Conservation (phyloP, 2,113 vertebrate species). For the Marmota flaviventris region DNA sequence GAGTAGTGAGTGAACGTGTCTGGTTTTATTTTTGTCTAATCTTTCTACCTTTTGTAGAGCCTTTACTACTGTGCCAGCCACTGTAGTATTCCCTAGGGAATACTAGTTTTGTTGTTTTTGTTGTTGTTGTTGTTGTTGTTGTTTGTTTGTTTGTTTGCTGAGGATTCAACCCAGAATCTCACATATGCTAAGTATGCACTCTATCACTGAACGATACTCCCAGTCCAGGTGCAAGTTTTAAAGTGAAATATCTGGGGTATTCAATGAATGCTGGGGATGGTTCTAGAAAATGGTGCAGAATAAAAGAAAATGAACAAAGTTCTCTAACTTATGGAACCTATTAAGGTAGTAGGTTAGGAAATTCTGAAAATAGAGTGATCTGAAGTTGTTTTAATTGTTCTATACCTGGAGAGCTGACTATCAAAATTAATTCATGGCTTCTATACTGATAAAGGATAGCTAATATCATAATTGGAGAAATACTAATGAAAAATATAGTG, state of each 20-base stretch:
- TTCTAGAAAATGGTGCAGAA: constrained; percentile 5
- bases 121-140: not conserved
- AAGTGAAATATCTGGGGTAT: constrained; percentile 47
- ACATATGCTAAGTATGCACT: not conserved
- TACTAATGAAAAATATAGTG: constrained; percentile 19
- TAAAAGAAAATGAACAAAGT: constrained; percentile 41
- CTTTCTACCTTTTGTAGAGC: constrained; percentile 21
- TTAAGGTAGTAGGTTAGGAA: not conserved
- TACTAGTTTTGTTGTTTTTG: not conserved
- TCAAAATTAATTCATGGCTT: constrained; percentile 59
- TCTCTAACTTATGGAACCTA: not conserved
- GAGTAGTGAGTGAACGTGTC: constrained; percentile 29
- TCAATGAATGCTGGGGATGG: not conserved
- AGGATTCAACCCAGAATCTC: not conserved
- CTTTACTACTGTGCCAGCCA: constrained; percentile 18
- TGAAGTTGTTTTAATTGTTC: not conserved
- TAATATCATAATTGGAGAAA: constrained; percentile 45
- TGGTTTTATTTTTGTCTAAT: not conserved
- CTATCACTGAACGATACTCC: not conserved
- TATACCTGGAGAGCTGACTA: not conserved
- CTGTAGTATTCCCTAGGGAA: not conserved
- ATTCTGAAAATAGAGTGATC: constrained; percentile 12
- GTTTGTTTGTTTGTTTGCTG: not conserved
- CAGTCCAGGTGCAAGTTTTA: not conserved
- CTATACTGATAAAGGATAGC: not conserved